Percentiles rank a stretch among this genome's conserved stretches.
phyloP scores from a whole-genome alignment of 2,113 vertebrate genomes.

The Ictalurus furcatus region DNA sequence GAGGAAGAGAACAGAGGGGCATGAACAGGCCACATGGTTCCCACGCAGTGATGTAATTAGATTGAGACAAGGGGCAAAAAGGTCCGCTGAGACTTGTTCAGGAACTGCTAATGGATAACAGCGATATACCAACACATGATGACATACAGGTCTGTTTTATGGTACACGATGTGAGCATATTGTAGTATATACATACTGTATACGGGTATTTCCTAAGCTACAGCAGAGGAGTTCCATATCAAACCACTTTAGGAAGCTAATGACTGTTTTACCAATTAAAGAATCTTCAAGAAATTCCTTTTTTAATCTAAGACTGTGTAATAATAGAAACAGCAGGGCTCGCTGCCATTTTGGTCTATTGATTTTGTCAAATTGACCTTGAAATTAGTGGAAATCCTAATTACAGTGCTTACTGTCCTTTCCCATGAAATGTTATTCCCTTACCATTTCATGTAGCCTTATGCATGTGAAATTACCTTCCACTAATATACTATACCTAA shows the following conservation, averaged over 20 bases:
- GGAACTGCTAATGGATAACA: slow-evolving; percentile 53
- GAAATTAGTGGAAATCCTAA: background rate
- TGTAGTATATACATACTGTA: background rate
- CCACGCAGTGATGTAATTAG: slow-evolving; percentile 66
- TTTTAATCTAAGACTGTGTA: background rate
- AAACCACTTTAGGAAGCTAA: background rate
- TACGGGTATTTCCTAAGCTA: background rate
- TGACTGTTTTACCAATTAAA: background rate
- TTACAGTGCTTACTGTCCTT: background rate
- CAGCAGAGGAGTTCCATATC: background rate
- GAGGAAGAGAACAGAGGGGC: slow-evolving; percentile 67
- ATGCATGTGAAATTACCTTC: background rate
- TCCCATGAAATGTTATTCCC: background rate
- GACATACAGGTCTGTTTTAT: slow-evolving; percentile 60
- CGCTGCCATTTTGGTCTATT: background rate
- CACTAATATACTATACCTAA: background rate
- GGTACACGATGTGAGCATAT: slow-evolving; percentile 5
- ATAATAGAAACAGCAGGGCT: background rate
- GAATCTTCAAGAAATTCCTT: background rate
- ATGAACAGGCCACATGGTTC: slow-evolving; percentile 68
- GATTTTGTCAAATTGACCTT: slow-evolving; percentile 6
- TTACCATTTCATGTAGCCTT: background rate
- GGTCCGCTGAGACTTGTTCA: slow-evolving; percentile 52
- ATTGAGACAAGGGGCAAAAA: slow-evolving; percentile 55
- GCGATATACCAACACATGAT: slow-evolving; percentile 44